These are phyloP conservation scores for Ophiothrix spiculata DNA, from an alignment of 35 echinoderm and acorn worm species.

Conservation along the genomic window DNA sequence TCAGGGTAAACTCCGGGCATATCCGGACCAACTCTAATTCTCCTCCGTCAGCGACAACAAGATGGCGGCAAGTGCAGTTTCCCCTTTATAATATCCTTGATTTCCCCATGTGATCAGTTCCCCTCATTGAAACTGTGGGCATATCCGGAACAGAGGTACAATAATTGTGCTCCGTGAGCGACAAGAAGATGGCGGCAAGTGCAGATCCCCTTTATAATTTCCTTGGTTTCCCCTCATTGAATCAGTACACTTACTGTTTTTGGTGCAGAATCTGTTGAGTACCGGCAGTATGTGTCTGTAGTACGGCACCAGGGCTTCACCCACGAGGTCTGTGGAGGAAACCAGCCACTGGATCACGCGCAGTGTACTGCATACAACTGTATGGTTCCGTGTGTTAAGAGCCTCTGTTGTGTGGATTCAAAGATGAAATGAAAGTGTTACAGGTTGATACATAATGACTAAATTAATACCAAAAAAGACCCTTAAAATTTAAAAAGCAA, in stretches of 20 bases:
- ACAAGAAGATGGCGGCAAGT: no score
- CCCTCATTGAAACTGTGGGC: no score
- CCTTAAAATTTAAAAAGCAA: background rate
- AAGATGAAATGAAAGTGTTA: background rate
- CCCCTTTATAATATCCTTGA: no score
- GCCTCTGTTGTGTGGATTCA: conserved; percentile 31
- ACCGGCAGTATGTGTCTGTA: conserved; percentile 73
- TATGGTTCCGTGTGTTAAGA: conserved; percentile 54
- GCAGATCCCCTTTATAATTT: no score
- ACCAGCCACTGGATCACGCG: conserved; percentile 51
- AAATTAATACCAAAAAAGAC: background rate
- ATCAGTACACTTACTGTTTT: conserved; percentile 63
- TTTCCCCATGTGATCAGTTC: no score
- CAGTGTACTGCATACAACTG: conserved; percentile 54
- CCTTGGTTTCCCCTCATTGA: no score
- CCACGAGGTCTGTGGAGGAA: conserved; percentile 49
- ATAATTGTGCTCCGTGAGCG: no score
- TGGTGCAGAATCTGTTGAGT: conserved; percentile 58
- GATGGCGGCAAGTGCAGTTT: no score
- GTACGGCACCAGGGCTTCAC: conserved; percentile 69
- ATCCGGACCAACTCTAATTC: no score
- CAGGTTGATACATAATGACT: background rate
- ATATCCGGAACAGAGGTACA: no score
- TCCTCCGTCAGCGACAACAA: no score
- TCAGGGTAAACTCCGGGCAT: no score